phyloP scores from a whole-genome alignment of 2,888 invertebrate species.

The Helobdella robusta region DNA sequence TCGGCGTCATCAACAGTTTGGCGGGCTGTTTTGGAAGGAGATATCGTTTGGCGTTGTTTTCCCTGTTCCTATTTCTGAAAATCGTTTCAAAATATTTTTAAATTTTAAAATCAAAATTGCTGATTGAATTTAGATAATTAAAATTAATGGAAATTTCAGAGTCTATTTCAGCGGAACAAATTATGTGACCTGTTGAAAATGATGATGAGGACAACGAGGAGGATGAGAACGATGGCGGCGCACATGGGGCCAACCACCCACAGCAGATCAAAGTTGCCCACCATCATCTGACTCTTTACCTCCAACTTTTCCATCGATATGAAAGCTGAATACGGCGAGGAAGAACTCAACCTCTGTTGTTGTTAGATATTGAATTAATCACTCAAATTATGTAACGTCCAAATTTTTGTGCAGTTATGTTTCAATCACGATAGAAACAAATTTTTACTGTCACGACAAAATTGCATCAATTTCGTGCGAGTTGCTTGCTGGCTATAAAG shows the following conservation, averaged over 20 bases:
- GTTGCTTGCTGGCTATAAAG: no score
- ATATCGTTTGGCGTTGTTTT: conserved; percentile 15
- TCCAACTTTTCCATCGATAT: conserved; percentile 26
- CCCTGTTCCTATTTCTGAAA: conserved; percentile 18
- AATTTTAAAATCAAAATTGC: background rate
- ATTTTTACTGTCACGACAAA: no score
- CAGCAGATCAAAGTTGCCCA: conserved; percentile 49
- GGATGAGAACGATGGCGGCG: conserved; percentile 72
- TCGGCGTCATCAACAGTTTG: conserved; percentile 35
- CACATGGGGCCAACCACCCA: conserved; percentile 86
- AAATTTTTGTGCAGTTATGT: no score
- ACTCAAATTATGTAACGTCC: no score
- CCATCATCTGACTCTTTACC: background rate
- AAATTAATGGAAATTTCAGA: background rate
- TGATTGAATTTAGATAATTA: background rate
- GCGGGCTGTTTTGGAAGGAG: conserved; percentile 50
- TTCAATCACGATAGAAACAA: no score
- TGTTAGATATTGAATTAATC: no score
- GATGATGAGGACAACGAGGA: conserved; percentile 62
- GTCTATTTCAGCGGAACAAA: no score
- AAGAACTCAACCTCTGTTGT: conserved; percentile 11
- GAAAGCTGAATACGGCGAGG: conserved; percentile 30
- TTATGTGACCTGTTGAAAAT: conserved; percentile 35
- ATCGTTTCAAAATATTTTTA: background rate
- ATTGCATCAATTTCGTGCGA: no score